Evolutionary conservation across 2,797 vertebrate species (phyloP).

Genomic region (Otolemur crassicaudatus): DNA sequence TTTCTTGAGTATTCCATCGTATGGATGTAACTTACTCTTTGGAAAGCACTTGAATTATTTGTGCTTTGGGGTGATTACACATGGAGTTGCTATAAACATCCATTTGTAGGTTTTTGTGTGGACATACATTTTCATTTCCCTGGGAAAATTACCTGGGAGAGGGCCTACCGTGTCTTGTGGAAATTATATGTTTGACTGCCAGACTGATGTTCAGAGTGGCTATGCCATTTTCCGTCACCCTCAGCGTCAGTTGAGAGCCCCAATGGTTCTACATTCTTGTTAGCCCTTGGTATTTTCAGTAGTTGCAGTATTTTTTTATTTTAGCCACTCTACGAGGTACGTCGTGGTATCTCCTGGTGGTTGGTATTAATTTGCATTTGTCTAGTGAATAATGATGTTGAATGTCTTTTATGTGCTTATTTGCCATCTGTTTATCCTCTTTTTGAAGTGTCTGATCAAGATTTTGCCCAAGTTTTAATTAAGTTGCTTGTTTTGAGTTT

Average conservation of each 20-base stretch:
- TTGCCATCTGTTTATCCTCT: constrained; percentile 57
- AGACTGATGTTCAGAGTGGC: neutral
- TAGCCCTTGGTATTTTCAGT: neutral
- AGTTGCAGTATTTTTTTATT: neutral
- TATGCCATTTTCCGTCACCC: neutral
- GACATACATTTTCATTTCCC: neutral
- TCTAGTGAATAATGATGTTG: constrained; percentile 30
- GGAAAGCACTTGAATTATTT: neutral
- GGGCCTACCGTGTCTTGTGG: neutral
- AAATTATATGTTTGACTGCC: neutral
- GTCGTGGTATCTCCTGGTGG: neutral
- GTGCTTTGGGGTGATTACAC: neutral
- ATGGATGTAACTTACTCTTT: neutral
- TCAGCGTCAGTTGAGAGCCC: neutral
- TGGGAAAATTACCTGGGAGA: neutral
- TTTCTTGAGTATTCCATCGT: neutral
- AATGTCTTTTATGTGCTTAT: constrained; percentile 43
- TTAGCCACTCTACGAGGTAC: neutral
- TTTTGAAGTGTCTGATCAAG: constrained; percentile 22
- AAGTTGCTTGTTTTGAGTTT: constrained; percentile 4
- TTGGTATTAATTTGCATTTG: constrained; percentile 19
- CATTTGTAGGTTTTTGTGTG: neutral
- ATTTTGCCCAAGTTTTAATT: constrained; percentile 54
- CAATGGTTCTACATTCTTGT: neutral
- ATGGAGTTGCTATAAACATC: neutral